Evolutionary conservation across 92 coral and sea anemone genomes (phyloP).

Genomic region (Actinernus sp.): DNA sequence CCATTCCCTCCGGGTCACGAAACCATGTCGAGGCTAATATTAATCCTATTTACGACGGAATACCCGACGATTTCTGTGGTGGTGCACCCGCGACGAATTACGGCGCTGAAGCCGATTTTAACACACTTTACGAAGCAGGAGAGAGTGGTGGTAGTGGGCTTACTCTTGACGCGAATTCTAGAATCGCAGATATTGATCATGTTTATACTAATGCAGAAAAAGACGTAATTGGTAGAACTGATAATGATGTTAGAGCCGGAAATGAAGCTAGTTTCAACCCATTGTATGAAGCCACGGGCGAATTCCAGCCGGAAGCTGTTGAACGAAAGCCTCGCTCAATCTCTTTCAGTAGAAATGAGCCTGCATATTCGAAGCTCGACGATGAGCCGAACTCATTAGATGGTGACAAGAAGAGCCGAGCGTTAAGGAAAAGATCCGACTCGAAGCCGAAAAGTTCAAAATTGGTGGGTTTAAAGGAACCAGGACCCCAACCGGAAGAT

Average conservation of each 20-base stretch:
- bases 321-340: conserved; percentile 24
- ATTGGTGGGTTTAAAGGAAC: too few species aligned
- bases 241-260: conserved; percentile 6
- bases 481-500: neutral
- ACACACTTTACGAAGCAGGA: conserved; percentile 51
- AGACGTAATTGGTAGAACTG: conserved; percentile 3
- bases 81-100: conserved; percentile 27
- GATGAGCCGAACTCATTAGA: conserved; percentile 10
- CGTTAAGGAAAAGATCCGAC: conserved; percentile 33
- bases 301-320: neutral
- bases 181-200: neutral
- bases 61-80: conserved; percentile 45
- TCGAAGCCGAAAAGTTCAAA: conserved; percentile 21
- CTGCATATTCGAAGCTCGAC: conserved; percentile 34
- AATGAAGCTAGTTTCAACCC: conserved; percentile 42
- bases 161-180: neutral
- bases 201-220: conserved; percentile 16
- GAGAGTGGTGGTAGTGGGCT: neutral
- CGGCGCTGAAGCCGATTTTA: conserved; percentile 6
- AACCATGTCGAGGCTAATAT: neutral
- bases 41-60: conserved; percentile 58
- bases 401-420: neutral
- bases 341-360: conserved; percentile 13
- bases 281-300: conserved; percentile 39
- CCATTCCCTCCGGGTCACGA: neutral